Conservation (phyloP, 1,140 invertebrate species). For the Drosophila nannoptera region DNA sequence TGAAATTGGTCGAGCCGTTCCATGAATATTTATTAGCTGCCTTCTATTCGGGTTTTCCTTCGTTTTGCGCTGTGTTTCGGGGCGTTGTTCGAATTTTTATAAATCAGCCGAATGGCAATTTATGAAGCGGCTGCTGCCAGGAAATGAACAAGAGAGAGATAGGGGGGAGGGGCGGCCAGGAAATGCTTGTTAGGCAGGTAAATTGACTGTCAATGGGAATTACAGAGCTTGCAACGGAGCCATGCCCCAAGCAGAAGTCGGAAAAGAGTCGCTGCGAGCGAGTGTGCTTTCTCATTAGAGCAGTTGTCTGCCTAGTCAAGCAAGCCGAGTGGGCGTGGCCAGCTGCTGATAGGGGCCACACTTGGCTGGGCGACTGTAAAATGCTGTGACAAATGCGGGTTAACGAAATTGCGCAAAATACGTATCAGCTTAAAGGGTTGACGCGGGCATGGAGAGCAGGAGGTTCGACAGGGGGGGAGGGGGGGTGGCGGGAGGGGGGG, state of each 20-base stretch:
- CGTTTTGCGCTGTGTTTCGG: conserved; percentile 20
- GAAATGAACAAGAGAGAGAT: conserved; percentile 18
- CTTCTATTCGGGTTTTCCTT: background rate
- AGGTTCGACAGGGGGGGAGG: background rate
- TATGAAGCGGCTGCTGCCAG: conserved; percentile 28
- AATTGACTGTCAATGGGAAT: conserved; percentile 66
- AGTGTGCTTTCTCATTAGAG: conserved; percentile 38
- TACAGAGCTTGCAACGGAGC: conserved; percentile 31
- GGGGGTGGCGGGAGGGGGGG: background rate
- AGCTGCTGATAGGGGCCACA: background rate
- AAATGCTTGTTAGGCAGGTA: conserved; percentile 67
- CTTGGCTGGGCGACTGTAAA: conserved; percentile 46
- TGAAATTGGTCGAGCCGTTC: conserved; percentile 28
- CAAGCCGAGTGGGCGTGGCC: conserved; percentile 24
- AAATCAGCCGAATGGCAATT: conserved; percentile 55
- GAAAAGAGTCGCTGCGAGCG: conserved; percentile 1
- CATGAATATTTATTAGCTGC: conserved; percentile 69
- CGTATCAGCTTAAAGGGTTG: conserved; percentile 38
- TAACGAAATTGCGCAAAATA: conserved; percentile 49
- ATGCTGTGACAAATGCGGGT: conserved; percentile 70
- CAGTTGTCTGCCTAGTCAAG: conserved; percentile 35
- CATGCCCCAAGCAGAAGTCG: conserved; percentile 4
- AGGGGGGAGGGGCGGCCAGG: conserved; percentile 9
- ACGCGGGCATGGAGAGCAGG: background rate
- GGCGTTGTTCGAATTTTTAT: conserved; percentile 71